Evolutionary conservation across 1,140 invertebrate genomes (phyloP).

Genomic region (Holcopasites calliopsidis): DNA sequence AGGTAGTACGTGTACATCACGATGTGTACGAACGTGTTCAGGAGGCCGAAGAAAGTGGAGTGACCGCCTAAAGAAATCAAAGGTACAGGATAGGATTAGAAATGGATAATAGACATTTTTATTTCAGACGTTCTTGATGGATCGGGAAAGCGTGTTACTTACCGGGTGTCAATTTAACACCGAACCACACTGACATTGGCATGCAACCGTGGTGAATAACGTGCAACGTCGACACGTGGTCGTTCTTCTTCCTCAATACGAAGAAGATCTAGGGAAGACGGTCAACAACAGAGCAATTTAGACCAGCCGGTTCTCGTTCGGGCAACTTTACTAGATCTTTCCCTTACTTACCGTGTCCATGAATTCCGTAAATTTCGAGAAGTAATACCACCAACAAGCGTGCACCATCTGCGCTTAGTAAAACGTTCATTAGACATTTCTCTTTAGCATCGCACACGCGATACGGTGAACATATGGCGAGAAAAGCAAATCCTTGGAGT

Average conservation of each 20-base stretch:
- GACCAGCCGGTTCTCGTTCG: too few relatives aligned
- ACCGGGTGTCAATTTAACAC: constrained; percentile 96
- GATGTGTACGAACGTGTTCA: constrained; percentile 93
- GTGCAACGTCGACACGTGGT: constrained; percentile 95
- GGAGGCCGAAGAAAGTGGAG: constrained; percentile 89
- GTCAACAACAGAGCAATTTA: not conserved
- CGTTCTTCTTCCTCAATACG: constrained; percentile 94
- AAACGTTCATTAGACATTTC: constrained; percentile 51
- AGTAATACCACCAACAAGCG: constrained; percentile 98
- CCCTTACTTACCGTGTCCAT: constrained; percentile 92
- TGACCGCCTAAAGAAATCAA: constrained; percentile 85
- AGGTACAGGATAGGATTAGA: not conserved
- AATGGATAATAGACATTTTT: too few relatives aligned
- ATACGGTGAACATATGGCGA: not conserved
- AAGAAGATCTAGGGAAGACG: constrained; percentile 91
- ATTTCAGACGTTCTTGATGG: too few relatives aligned
- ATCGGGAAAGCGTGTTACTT: too few relatives aligned
- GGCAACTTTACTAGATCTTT: too few relatives aligned
- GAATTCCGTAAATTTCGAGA: constrained; percentile 97
- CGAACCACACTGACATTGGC: constrained; percentile 98
- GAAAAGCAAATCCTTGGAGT: constrained; percentile 17
- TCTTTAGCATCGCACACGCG: not conserved
- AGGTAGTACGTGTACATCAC: constrained; percentile 95
- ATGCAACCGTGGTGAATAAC: constrained; percentile 98
- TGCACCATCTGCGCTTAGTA: constrained; percentile 88